Percentiles rank a stretch among this genome's conserved stretches.
Conservation (phyloP, 2,888 invertebrate species). For the Tinea pellionella region DNA sequence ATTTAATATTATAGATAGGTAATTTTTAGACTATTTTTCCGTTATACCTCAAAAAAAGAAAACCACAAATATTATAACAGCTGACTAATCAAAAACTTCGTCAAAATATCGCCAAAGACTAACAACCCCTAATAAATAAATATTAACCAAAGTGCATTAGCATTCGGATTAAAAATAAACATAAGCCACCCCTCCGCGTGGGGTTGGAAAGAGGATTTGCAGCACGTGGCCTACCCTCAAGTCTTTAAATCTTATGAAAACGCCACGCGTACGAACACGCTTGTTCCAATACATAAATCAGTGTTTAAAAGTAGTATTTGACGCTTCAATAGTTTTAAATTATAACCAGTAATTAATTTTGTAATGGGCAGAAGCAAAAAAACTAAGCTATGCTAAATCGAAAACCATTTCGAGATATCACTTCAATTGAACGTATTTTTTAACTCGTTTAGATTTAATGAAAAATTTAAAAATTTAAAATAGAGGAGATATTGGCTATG, state of each 20-base stretch:
- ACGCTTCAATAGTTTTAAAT: background rate
- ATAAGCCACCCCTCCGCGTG: background rate
- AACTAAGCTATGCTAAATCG: too few species aligned
- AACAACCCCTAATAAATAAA: background rate
- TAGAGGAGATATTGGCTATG: too few species aligned
- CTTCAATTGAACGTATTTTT: too few species aligned
- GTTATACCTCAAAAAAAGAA: too few species aligned
- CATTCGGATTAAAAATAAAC: background rate
- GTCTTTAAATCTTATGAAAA: background rate
- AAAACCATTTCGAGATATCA: too few species aligned
- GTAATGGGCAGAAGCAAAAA: too few species aligned
- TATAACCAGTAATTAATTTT: background rate
- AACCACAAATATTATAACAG: too few species aligned
- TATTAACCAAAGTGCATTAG: background rate
- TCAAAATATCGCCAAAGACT: background rate
- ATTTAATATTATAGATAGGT: too few species aligned
- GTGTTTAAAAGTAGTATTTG: background rate
- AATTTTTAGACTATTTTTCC: too few species aligned
- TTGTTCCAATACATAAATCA: constrained; percentile 1
- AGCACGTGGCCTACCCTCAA: background rate
- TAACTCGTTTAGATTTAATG: too few species aligned
- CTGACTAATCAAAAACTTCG: too few species aligned
- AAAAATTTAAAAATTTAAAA: too few species aligned
- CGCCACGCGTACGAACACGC: background rate
- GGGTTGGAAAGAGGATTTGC: background rate